A percentile compares a stretch with the other conserved stretches of the same genome.
These are phyloP conservation scores for Notolabrus celidotus DNA, from an alignment of 2,797 vertebrate species.

Conservation along the genomic window DNA sequence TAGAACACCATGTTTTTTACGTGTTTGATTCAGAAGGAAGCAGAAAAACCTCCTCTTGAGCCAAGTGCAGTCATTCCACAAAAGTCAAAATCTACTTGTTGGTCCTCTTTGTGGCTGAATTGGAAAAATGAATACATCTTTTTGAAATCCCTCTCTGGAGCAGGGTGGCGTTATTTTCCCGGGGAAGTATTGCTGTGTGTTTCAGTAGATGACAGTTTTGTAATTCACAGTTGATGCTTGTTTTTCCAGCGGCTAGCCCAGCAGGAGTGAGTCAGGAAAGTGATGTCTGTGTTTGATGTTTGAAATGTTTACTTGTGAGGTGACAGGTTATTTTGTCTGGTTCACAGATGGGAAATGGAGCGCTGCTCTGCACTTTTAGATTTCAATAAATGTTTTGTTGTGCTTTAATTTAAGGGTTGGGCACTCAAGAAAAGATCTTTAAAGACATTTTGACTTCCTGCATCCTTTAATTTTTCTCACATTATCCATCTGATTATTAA, in stretches of 20 bases:
- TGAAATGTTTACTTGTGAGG: conserved; percentile 23
- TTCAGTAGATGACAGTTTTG: conserved; percentile 8
- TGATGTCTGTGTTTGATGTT: conserved; percentile 26
- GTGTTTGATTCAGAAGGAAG: background rate
- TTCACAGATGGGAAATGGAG: conserved; percentile 1
- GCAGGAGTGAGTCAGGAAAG: background rate
- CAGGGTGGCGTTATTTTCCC: background rate
- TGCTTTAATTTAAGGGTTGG: conserved; percentile 8
- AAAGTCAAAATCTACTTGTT: background rate
- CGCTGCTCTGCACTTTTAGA: conserved; percentile 4
- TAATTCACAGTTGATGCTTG: conserved; percentile 18
- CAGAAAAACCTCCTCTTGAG: background rate
- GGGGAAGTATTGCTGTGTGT: background rate
- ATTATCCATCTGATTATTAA: background rate
- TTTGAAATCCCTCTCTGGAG: background rate
- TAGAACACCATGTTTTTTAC: background rate
- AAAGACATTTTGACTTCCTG: background rate
- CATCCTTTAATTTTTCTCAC: background rate
- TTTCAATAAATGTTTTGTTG: conserved; percentile 9
- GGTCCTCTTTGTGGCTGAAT: background rate
- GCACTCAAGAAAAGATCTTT: background rate
- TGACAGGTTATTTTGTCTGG: conserved; percentile 36
- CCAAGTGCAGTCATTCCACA: background rate
- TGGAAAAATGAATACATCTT: background rate
- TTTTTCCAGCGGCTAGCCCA: conserved; percentile 18